Base-by-base conservation (phyloP, 2,113 vertebrate species). In the Vulpes lagopus region DNA sequence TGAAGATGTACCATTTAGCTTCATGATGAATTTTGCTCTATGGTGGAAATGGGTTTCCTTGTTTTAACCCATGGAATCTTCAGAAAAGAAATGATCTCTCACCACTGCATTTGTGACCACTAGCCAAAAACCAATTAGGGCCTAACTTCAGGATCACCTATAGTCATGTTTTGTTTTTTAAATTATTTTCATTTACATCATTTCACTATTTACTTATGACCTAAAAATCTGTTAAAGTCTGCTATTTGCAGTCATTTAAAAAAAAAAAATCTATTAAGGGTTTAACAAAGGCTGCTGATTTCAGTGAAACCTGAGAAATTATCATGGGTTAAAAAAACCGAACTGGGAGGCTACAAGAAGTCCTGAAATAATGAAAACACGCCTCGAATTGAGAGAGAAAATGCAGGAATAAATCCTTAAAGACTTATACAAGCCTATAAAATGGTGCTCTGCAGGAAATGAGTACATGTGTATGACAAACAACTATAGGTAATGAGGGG, bases 121-220 rank as follows among this genome's bases (percentile, higher is more conserved):
- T 81, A 27, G 35, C 10, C 51, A 71, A 89, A 94, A 78, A 51
- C 32, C 53, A 89, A 74, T 7, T 64, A 73, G 11, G 82, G 57
- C 11, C 53, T 64, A 85, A 91, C 49, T 67, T 83, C 27, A 96
- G 16, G 49, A 35, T 76, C 51, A 89, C 22, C 19, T 79, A 16
- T 3, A 82, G 5, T 73, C 55, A 20, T 76, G 15, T 55, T 55
- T 55, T 55, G 55, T 78, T 76, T 95, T 82, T 27, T 62, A 57
- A 87, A 25, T 22, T 49, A 23, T 89, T 89, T 86, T 76, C 49
- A 90, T 87, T 86, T 85, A 32, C 1, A 78, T 62, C 30, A 87
- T 35, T 96, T 96, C 57, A 94, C 25, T 93, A 88, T n/a, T 96
- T 71, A 83, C 49, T 64, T 86, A 93, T 43, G 69, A 97, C 27